These are phyloP conservation scores for Perognathus longimembris DNA, from an alignment of 2,113 vertebrate genomes.

Conservation along the genomic window DNA sequence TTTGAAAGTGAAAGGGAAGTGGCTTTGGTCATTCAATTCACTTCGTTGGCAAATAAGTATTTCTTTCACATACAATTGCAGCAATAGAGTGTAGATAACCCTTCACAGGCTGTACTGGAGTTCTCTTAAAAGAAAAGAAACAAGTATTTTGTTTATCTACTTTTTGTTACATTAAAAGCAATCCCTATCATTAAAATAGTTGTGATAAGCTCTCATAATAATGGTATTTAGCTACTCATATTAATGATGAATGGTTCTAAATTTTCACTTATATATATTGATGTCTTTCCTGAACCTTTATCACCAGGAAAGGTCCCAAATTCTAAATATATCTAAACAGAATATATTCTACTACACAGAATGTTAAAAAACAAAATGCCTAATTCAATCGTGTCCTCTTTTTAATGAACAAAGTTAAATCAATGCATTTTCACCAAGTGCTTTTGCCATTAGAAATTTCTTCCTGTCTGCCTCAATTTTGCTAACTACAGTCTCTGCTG, in stretches of 20 bases:
- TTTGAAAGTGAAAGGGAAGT: too few species aligned
- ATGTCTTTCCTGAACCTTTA: conserved; percentile 69
- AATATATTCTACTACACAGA: neutral
- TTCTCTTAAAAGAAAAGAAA: conserved; percentile 75
- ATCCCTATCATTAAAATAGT: conserved; percentile 35
- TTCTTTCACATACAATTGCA: too few species aligned
- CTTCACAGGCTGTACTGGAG: conserved; percentile 63
- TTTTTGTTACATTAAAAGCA: neutral
- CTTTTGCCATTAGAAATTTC: conserved; percentile 69
- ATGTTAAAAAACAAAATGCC: neutral
- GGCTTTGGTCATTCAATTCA: too few species aligned
- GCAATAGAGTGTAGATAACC: conserved; percentile 35
- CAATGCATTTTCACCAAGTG: conserved; percentile 64
- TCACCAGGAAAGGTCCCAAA: conserved; percentile 78
- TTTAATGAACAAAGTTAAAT: conserved; percentile 80
- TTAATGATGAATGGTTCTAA: neutral
- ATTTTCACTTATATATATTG: neutral
- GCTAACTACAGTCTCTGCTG: too few species aligned
- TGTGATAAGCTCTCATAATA: neutral
- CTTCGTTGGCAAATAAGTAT: too few species aligned
- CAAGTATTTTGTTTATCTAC: neutral
- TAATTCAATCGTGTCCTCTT: conserved; percentile 79
- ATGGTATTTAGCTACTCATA: neutral
- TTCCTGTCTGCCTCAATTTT: too few species aligned
- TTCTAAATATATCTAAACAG: conserved; percentile 58